Conservation (phyloP, 2,797 vertebrate genomes). For the Australoheros facetus region DNA sequence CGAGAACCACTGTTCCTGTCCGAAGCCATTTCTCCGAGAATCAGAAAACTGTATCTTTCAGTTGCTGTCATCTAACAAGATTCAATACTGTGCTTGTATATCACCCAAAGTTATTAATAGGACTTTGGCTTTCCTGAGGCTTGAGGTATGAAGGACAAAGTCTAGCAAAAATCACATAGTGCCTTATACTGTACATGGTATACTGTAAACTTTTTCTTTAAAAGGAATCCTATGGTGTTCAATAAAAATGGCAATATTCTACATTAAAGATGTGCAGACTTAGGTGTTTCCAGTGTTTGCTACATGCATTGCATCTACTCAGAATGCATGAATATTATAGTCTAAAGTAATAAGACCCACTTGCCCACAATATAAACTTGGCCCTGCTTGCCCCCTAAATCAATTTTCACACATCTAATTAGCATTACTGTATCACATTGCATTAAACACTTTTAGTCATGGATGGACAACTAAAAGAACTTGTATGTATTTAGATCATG, state of each 20-base stretch:
- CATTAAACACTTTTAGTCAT: neutral
- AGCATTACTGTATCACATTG: neutral
- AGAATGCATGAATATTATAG: neutral
- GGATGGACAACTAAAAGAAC: neutral
- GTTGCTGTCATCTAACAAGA: slow-evolving; percentile 63
- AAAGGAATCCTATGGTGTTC: neutral
- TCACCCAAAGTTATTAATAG: slow-evolving; percentile 47
- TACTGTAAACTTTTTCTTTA: neutral
- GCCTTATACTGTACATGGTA: neutral
- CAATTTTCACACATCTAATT: neutral
- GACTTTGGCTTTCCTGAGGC: slow-evolving; percentile 41
- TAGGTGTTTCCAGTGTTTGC: neutral
- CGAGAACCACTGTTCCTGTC: slow-evolving; percentile 76
- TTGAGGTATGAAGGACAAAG: slow-evolving; percentile 33
- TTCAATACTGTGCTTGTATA: slow-evolving; percentile 44
- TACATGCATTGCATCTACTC: slow-evolving; percentile 4
- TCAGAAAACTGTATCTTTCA: slow-evolving; percentile 72
- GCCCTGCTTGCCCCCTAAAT: neutral
- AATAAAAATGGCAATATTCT: neutral
- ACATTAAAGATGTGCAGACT: neutral
- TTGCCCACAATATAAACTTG: neutral
- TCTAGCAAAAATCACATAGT: slow-evolving; percentile 7
- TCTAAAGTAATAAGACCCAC: neutral
- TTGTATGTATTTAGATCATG: neutral
- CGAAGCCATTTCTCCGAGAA: slow-evolving; percentile 74